phyloP scores from a whole-genome alignment of 2,797 vertebrate genomes.

The Argentina silus region DNA sequence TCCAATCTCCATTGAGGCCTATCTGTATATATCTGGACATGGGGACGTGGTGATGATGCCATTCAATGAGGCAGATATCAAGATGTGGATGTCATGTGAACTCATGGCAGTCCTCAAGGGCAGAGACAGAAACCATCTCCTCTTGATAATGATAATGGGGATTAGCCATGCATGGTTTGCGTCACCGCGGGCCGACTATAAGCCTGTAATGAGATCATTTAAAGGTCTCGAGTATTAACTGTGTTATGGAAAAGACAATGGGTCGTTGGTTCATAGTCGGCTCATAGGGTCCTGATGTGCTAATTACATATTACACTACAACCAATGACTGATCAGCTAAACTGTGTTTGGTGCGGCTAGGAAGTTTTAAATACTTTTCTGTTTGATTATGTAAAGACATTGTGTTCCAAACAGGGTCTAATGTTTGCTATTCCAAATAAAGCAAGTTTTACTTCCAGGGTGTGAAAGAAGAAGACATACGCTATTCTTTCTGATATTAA shows the following conservation, averaged over 20 bases:
- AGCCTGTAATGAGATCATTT: constrained; percentile 48
- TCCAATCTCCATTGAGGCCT: constrained; percentile 1
- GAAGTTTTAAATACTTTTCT: not conserved
- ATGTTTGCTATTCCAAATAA: too few species aligned
- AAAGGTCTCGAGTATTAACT: constrained; percentile 41
- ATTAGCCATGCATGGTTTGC: constrained; percentile 41
- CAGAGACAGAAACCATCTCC: constrained; percentile 19
- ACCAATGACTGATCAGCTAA: too few species aligned
- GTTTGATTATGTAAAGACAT: not conserved
- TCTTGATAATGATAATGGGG: constrained; percentile 38
- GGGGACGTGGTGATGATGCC: constrained; percentile 10
- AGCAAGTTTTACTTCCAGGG: too few species aligned
- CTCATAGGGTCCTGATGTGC: not conserved
- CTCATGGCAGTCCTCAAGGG: constrained; percentile 32
- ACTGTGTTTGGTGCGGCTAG: not conserved
- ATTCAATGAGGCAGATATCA: constrained; percentile 29
- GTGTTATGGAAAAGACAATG: constrained; percentile 13
- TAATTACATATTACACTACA: not conserved
- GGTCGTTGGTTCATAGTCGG: not conserved
- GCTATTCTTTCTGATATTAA: too few species aligned
- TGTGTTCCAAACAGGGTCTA: not conserved
- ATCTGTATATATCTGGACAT: not conserved
- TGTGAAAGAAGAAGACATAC: too few species aligned
- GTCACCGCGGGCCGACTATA: constrained; percentile 38
- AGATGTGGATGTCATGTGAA: constrained; percentile 33